A percentile compares a stretch with the other conserved stretches of the same genome.
Conservation (phyloP, 2,888 invertebrate genomes). For the Athrips mouffetella region DNA sequence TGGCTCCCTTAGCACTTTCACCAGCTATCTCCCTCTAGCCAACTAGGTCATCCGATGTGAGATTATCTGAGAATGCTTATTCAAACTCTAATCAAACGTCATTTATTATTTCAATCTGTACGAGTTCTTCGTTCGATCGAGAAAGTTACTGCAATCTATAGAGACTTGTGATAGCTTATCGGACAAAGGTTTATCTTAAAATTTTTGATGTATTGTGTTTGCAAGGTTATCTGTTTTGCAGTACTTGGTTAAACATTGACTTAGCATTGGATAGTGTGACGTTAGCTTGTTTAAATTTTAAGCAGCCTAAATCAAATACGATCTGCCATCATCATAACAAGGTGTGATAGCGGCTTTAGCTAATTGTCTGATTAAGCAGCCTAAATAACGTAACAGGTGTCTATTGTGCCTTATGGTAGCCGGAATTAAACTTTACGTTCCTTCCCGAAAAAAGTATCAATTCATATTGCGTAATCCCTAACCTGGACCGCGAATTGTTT, state of each 20-base stretch:
- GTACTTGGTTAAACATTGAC: conserved; percentile 2
- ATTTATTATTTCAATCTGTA: conserved; percentile 12
- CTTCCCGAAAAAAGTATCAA: no score
- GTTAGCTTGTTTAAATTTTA: no score
- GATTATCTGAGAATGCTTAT: conserved; percentile 31
- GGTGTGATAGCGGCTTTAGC: no score
- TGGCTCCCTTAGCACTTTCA: conserved; percentile 44
- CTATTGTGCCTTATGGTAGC: no score
- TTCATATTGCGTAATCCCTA: no score
- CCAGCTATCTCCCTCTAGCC: conserved; percentile 68
- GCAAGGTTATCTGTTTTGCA: conserved; percentile 21
- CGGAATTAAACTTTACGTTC: no score
- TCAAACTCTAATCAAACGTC: conserved; percentile 13
- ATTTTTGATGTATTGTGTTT: conserved; percentile 9
- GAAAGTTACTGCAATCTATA: conserved; percentile 13
- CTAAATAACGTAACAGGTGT: no score
- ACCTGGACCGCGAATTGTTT: no score
- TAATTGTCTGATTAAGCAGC: no score
- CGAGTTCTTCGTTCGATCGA: not conserved
- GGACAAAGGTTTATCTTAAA: conserved; percentile 1
- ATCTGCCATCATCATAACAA: no score
- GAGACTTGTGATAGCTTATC: conserved; percentile 2
- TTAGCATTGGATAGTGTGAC: no score
- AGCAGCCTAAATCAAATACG: no score
- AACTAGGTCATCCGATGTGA: conserved; percentile 52